Conservation (phyloP, 2,797 vertebrate genomes). For the Anolis apletophallus region DNA sequence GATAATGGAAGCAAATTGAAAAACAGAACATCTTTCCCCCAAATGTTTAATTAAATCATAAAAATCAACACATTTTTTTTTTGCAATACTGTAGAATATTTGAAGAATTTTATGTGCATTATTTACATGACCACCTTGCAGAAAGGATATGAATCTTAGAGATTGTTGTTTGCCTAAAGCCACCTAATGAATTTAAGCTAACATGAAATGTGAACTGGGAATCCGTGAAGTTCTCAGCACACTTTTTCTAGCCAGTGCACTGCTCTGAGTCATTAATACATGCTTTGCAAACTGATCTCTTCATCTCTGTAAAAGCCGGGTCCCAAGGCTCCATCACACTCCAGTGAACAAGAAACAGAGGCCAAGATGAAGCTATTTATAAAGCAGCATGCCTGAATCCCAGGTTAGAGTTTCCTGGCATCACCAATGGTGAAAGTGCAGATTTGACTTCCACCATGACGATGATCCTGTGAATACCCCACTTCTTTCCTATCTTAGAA, state of each 20-base stretch:
- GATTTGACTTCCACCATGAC: neutral
- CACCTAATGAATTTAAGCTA: neutral
- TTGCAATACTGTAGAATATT: neutral
- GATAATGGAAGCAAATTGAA: conserved; percentile 17
- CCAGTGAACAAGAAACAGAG: neutral
- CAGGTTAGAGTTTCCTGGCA: neutral
- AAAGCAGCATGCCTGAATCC: neutral
- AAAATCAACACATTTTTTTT: neutral
- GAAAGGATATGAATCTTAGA: neutral
- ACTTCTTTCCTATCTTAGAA: neutral
- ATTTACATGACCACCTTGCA: neutral
- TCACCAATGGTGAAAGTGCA: neutral
- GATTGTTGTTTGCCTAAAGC: neutral
- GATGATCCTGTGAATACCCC: no score
- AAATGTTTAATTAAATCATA: neutral
- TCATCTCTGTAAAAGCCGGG: neutral
- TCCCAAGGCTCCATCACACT: neutral
- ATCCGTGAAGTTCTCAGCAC: neutral
- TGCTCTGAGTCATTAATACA: neutral
- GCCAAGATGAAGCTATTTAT: neutral
- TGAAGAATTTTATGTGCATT: neutral
- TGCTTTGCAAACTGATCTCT: neutral
- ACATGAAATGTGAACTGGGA: neutral
- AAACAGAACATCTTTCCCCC: neutral
- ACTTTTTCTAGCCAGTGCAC: neutral